A percentile compares a stretch with the other conserved stretches of the same genome.
Evolutionary conservation across 2,888 invertebrate species (phyloP).

Genomic region (Drosophila pseudotalamancana): DNA sequence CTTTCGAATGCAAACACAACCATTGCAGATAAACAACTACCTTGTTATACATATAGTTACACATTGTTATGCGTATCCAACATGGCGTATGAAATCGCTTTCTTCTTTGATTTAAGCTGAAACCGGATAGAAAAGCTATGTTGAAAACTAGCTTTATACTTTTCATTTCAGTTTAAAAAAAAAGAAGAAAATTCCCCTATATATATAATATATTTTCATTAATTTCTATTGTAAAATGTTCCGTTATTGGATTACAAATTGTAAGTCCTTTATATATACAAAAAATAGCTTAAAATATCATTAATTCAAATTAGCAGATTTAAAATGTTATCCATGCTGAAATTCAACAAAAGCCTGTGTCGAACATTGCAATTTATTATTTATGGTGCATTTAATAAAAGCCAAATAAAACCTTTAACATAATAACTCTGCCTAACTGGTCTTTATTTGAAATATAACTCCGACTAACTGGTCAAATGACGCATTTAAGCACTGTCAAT

Average conservation of each 20-base stretch:
- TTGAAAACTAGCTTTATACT: background rate
- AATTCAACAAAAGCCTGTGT: constrained; percentile 49
- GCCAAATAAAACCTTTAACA: constrained; percentile 49
- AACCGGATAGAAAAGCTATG: background rate
- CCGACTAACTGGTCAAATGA: background rate
- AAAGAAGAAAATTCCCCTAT: no score
- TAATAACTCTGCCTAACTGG: background rate
- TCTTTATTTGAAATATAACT: no score
- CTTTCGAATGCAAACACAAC: constrained; percentile 56
- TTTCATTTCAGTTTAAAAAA: no score
- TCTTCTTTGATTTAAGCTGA: background rate
- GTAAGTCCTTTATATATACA: constrained; percentile 26
- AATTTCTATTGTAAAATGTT: background rate
- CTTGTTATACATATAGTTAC: constrained; percentile 25
- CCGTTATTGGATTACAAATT: constrained; percentile 2
- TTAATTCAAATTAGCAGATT: constrained; percentile 72
- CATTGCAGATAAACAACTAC: constrained; percentile 18
- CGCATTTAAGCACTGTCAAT: background rate
- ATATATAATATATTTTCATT: background rate
- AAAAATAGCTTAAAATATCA: constrained; percentile 41
- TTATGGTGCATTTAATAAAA: constrained; percentile 64
- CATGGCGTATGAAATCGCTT: constrained; percentile 8
- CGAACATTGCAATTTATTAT: constrained; percentile 58
- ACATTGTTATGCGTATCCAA: constrained; percentile 29
- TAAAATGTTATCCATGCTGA: constrained; percentile 69